These are phyloP conservation scores for Chionomys nivalis DNA, from an alignment of 2,113 vertebrate genomes.

Conservation along the genomic window DNA sequence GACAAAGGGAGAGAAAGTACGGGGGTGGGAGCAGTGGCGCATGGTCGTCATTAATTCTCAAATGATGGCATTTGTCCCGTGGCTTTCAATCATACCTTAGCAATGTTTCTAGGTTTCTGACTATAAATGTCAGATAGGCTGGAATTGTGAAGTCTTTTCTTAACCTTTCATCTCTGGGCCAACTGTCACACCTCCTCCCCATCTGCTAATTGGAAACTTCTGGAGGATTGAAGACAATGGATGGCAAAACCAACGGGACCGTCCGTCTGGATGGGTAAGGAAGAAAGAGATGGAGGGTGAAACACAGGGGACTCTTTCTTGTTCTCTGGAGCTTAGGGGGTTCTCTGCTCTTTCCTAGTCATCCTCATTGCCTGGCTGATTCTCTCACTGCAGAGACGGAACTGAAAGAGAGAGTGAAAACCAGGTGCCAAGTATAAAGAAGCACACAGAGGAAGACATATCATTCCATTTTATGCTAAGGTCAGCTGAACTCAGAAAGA, in stretches of 20 bases:
- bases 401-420: neutral
- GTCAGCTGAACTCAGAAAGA: neutral
- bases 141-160: neutral
- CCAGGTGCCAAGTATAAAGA: neutral
- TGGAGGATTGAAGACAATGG: conserved; percentile 67
- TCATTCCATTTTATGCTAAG: neutral
- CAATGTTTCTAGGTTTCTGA: neutral
- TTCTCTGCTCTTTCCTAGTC: neutral
- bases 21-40: no score
- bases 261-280: neutral
- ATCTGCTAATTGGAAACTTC: conserved; percentile 74
- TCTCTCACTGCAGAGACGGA: neutral
- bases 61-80: neutral
- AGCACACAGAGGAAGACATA: neutral
- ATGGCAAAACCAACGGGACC: conserved; percentile 58
- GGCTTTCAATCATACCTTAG: neutral
- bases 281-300: neutral
- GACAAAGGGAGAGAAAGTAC: neutral
- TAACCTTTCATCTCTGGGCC: conserved; percentile 48
- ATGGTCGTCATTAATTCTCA: neutral
- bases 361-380: neutral
- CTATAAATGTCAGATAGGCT: neutral
- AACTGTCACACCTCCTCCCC: conserved; percentile 16
- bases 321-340: conserved; percentile 47
- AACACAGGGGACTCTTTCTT: conserved; percentile 61